Percentiles rank a stretch among this genome's conserved stretches.
These are phyloP conservation scores for Actinemys pallida DNA, from an alignment of 2,113 vertebrate species.

Conservation along the genomic window DNA sequence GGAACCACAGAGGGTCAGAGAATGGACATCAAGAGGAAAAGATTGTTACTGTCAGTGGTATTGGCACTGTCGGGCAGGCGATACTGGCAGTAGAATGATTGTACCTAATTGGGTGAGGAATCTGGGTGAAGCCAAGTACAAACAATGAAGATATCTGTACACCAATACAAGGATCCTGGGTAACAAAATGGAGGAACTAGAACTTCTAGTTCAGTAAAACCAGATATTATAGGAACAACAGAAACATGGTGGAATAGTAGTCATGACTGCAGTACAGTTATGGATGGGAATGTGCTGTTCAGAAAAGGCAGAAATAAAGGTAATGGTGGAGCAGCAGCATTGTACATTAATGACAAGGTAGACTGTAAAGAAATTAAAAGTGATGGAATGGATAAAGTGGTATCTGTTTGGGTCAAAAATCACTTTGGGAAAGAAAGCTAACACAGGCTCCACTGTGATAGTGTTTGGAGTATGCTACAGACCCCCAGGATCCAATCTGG, in stretches of 20 bases:
- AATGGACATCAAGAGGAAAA: neutral
- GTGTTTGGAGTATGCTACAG: neutral
- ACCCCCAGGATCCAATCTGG: neutral
- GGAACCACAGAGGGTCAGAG: neutral
- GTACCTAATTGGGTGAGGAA: neutral
- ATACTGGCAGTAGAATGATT: neutral
- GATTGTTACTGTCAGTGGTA: too few species aligned
- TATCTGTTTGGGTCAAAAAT: neutral
- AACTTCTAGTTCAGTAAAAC: neutral
- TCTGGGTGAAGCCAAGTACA: neutral
- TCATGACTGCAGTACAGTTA: neutral
- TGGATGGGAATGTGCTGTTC: neutral
- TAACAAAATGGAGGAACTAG: neutral
- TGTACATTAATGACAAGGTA: neutral
- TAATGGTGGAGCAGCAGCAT: neutral
- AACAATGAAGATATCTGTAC: neutral
- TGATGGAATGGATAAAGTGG: neutral
- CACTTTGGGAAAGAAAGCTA: neutral
- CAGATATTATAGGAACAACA: neutral
- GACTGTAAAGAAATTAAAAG: neutral
- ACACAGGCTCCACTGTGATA: neutral
- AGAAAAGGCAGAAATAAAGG: neutral
- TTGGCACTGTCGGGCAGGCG: neutral
- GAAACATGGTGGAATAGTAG: neutral
- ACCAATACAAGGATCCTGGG: neutral